Conservation (phyloP, 2,888 invertebrate genomes). For the Ormyrus rosae region DNA sequence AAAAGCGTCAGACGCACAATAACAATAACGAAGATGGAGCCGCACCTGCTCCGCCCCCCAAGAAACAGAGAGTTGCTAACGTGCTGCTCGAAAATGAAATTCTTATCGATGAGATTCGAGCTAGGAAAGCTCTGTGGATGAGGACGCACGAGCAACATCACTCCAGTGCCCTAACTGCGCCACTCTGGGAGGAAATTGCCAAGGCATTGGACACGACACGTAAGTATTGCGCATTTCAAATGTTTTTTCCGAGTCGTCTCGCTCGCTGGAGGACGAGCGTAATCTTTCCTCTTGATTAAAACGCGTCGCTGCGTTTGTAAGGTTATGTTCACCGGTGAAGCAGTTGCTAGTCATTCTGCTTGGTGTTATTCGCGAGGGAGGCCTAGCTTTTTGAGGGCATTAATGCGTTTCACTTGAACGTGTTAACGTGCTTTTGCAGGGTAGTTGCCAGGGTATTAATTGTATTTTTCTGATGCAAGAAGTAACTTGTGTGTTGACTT, state of each 20-base stretch:
- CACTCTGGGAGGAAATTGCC: conserved; percentile 55
- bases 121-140: conserved; percentile 53
- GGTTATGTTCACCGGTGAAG: too few relatives aligned
- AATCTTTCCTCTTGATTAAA: too few relatives aligned
- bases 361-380: neutral
- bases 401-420: neutral
- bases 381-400: neutral
- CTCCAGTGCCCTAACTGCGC: conserved; percentile 33
- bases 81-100: conserved; percentile 55
- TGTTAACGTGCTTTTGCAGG: too few relatives aligned
- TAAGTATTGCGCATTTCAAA: conserved; percentile 26
- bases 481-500: too few relatives aligned
- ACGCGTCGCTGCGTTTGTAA: too few relatives aligned
- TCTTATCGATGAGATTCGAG: conserved; percentile 55
- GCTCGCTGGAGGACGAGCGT: neutral
- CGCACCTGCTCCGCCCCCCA: neutral
- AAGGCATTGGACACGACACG: conserved; percentile 50
- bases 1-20: conserved; percentile 27
- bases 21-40: neutral
- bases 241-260: neutral
- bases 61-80: conserved; percentile 50
- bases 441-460: too few relatives aligned
- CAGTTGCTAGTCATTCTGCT: too few relatives aligned
- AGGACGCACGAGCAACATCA: conserved; percentile 56
- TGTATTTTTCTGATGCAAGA: too few relatives aligned